A percentile compares a stretch with the other conserved stretches of the same genome.
Conservation (phyloP, 2,888 invertebrate genomes). For the Apamea sordens region DNA sequence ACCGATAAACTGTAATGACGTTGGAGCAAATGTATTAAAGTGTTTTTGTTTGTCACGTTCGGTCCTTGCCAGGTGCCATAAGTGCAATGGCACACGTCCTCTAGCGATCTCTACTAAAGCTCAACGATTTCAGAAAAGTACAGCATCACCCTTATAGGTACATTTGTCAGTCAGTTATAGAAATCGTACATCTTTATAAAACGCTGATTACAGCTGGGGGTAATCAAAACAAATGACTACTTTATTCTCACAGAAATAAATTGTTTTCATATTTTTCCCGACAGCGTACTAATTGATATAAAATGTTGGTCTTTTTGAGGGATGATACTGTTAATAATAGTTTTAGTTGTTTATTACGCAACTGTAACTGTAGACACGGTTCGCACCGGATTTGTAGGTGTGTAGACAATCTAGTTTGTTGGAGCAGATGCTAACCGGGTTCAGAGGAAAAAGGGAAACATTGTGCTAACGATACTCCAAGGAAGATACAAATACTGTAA, state of each 20-base stretch:
- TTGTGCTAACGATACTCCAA: conserved; percentile 89
- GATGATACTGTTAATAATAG: conserved; percentile 49
- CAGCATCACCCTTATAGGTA: background rate
- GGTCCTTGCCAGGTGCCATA: conserved; percentile 48
- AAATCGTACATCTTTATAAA: conserved; percentile 28
- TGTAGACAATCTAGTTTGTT: conserved; percentile 59
- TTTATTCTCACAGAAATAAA: conserved; percentile 54
- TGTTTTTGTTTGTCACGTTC: conserved; percentile 72
- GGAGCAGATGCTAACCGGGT: conserved; percentile 82
- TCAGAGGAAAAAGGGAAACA: conserved; percentile 82
- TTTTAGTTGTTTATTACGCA: conserved; percentile 42
- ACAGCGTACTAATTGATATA: conserved; percentile 69
- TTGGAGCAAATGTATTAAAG: conserved; percentile 78
- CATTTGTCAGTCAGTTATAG: conserved; percentile 21
- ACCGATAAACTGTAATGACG: conserved; percentile 84
- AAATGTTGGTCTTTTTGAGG: conserved; percentile 63
- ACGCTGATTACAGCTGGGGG: conserved; percentile 36
- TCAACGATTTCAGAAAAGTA: background rate
- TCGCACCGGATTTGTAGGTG: background rate
- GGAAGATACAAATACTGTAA: conserved; percentile 90
- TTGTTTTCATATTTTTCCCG: conserved; percentile 59
- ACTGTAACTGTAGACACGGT: background rate
- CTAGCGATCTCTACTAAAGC: background rate
- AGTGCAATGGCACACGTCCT: conserved; percentile 38
- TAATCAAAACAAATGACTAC: conserved; percentile 64